These are phyloP conservation scores for Tyrophagus putrescentiae DNA, from an alignment of 1,140 invertebrate genomes.

Conservation along the genomic window DNA sequence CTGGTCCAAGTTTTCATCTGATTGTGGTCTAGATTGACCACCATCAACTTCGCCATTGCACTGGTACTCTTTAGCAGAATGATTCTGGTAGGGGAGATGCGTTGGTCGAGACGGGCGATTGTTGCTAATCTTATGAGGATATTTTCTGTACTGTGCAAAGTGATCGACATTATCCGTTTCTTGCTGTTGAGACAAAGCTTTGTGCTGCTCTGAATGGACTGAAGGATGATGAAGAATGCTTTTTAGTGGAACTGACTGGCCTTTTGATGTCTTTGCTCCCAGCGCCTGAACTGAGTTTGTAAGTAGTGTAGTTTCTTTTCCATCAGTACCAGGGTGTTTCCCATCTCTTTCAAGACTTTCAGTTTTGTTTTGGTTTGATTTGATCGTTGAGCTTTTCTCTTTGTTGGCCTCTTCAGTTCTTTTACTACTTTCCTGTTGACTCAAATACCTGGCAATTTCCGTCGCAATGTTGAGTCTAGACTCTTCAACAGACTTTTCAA, in stretches of 20 bases:
- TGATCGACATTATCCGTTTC: too few species aligned
- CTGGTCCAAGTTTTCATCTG: conserved; percentile 2
- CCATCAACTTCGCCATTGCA: neutral
- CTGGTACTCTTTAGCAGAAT: neutral
- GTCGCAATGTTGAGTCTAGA: conserved; percentile 4
- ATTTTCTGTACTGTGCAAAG: too few species aligned
- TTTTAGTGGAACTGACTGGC: conserved; percentile 2
- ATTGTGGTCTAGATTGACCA: neutral
- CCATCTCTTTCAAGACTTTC: neutral
- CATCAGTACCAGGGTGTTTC: neutral
- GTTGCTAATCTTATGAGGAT: neutral
- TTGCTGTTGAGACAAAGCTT: neutral
- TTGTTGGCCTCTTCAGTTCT: neutral
- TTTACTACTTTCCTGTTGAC: conserved; percentile 1
- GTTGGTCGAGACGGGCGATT: neutral
- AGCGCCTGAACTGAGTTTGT: too few species aligned
- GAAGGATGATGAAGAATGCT: conserved; percentile 13
- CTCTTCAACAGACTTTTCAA: neutral
- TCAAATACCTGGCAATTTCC: neutral
- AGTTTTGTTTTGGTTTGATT: neutral
- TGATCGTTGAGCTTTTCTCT: neutral
- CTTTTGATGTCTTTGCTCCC: neutral
- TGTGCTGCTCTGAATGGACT: neutral
- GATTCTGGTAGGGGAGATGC: neutral
- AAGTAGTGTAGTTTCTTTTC: neutral